phyloP scores from a whole-genome alignment of 2,113 vertebrate genomes.

The Lagenorhynchus albirostris region DNA sequence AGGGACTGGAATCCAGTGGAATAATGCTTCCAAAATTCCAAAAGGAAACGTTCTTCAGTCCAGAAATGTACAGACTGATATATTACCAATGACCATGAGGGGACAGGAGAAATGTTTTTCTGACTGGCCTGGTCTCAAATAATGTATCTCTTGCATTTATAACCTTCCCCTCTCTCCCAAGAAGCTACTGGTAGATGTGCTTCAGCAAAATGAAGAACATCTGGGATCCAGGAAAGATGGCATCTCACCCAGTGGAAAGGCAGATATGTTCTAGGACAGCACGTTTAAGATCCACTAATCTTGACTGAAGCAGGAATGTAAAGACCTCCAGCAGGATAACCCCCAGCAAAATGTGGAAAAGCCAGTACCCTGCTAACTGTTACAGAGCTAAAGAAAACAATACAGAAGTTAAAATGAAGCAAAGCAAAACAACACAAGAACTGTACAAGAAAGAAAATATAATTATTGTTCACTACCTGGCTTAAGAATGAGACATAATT shows the following conservation, averaged over 20 bases:
- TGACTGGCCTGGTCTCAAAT: neutral
- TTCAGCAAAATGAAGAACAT: neutral
- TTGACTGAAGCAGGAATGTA: rapidly evolving
- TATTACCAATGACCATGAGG: neutral
- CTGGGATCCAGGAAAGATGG: neutral
- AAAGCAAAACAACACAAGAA: neutral
- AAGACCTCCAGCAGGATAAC: neutral
- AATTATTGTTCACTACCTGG: neutral
- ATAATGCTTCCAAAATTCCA: neutral
- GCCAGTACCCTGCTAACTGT: neutral
- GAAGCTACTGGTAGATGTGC: neutral
- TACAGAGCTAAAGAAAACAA: neutral
- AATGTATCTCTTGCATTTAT: neutral
- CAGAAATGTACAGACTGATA: neutral
- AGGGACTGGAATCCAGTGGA: neutral
- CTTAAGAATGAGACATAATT: neutral
- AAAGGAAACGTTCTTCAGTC: neutral
- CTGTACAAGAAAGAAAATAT: neutral
- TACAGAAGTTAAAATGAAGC: neutral
- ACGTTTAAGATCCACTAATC: neutral
- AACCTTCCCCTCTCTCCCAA: rapidly evolving
- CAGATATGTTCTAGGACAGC: neutral
- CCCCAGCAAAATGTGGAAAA: neutral
- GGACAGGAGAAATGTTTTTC: neutral
- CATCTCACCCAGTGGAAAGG: neutral